Evolutionary conservation across 2,113 vertebrate genomes (phyloP).

Genomic region (Gadus macrocephalus): DNA sequence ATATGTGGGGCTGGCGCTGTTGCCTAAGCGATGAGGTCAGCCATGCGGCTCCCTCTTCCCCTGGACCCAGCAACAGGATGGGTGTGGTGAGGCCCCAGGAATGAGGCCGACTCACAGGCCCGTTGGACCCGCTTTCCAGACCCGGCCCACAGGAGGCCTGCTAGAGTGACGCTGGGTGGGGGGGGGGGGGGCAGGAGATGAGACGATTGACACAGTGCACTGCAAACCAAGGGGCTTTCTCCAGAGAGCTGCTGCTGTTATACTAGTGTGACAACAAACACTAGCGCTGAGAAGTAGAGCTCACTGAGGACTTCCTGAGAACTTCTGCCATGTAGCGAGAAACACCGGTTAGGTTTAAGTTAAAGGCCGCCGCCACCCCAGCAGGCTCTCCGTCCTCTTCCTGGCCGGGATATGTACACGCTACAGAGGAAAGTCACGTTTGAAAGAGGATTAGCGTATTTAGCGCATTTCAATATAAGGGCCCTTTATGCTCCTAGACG

Average conservation of each 20-base stretch:
- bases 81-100: conserved; percentile 61
- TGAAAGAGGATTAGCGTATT: conserved; percentile 13
- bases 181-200: conserved; percentile 20
- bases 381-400: background rate
- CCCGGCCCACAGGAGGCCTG: conserved; percentile 19
- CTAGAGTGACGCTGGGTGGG: conserved; percentile 25
- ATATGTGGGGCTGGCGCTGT: conserved; percentile 60
- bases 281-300: conserved; percentile 31
- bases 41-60: conserved; percentile 49
- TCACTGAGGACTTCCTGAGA: conserved; percentile 49
- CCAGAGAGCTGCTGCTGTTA: conserved; percentile 43
- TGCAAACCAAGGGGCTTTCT: conserved; percentile 33
- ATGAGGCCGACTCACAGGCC: conserved; percentile 62
- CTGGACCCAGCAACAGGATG: conserved; percentile 63
- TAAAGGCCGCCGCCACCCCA: conserved; percentile 16
- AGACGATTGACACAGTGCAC: background rate
- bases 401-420: background rate
- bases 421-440: conserved; percentile 13
- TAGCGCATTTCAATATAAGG: conserved; percentile 19
- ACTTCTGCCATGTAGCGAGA: conserved; percentile 43
- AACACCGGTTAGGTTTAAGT: conserved; percentile 51
- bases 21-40: conserved; percentile 67
- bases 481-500: background rate
- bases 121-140: conserved; percentile 33
- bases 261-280: conserved; percentile 58